A percentile compares a stretch with the other conserved stretches of the same genome.
Evolutionary conservation across 2,797 vertebrate species (phyloP).

Genomic region (Nasua narica): DNA sequence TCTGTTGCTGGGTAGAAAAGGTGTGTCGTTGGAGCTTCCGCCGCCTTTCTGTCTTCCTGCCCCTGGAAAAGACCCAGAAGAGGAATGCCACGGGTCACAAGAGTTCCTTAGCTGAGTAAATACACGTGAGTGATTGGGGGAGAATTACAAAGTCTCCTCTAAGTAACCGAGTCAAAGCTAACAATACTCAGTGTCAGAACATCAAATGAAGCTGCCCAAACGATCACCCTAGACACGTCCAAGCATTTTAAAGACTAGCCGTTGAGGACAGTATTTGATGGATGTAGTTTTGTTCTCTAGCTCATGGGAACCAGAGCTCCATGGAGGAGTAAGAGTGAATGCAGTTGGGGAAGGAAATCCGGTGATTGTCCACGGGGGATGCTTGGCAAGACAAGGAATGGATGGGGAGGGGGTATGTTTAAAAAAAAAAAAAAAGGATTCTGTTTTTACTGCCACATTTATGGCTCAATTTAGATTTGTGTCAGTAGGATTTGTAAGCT

Average conservation of each 20-base stretch:
- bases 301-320: background rate
- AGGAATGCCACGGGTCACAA: constrained; percentile 33
- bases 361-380: background rate
- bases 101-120: constrained; percentile 62
- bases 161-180: constrained; percentile 40
- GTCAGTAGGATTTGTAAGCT: constrained; percentile 36
- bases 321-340: background rate
- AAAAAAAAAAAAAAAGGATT: background rate
- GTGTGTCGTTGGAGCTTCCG: background rate
- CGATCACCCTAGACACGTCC: background rate
- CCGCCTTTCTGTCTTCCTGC: constrained; percentile 22
- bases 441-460: constrained; percentile 31
- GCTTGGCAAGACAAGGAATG: background rate
- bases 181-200: constrained; percentile 41
- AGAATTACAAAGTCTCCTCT: constrained; percentile 40
- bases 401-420: background rate
- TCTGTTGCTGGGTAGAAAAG: background rate
- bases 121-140: background rate
- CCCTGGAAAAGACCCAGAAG: constrained; percentile 6
- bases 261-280: background rate
- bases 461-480: background rate
- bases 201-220: background rate
- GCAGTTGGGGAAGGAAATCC: background rate
- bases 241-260: background rate
- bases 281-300: background rate